These are phyloP conservation scores for Eulemur coronatus DNA, from an alignment of 2,797 vertebrate species.

Conservation along the genomic window DNA sequence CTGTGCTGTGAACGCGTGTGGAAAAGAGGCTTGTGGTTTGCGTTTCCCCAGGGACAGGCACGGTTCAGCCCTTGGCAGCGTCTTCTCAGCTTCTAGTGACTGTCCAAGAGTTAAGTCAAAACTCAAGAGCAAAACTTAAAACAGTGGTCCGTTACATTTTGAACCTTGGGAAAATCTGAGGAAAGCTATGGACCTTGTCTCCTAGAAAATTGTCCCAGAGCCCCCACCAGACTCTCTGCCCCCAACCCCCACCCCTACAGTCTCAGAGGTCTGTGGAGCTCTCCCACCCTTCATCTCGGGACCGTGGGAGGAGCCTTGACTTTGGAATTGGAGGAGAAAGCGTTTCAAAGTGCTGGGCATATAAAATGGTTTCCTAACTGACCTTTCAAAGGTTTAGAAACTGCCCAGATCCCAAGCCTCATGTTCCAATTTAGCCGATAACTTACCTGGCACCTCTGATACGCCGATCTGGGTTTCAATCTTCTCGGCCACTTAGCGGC, in stretches of 20 bases:
- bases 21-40: background rate
- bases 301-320: background rate
- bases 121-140: background rate
- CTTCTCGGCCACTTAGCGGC: accelerated
- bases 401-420: accelerated
- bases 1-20: background rate
- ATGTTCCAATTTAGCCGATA: accelerated
- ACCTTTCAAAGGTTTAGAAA: background rate
- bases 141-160: background rate
- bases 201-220: no score
- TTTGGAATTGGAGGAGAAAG: background rate
- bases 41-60: accelerated
- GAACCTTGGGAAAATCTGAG: background rate
- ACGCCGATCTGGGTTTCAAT: accelerated
- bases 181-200: background rate
- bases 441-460: accelerated
- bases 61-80: accelerated
- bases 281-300: background rate
- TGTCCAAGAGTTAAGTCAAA: background rate
- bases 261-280: no score
- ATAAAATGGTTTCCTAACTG: background rate
- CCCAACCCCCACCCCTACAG: no score
- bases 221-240: background rate
- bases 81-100: background rate
- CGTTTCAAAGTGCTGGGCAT: accelerated